Percentiles rank a stretch among this genome's conserved stretches.
phyloP scores from a whole-genome alignment of 2,888 invertebrate species.

The Monoplex corrugatus region DNA sequence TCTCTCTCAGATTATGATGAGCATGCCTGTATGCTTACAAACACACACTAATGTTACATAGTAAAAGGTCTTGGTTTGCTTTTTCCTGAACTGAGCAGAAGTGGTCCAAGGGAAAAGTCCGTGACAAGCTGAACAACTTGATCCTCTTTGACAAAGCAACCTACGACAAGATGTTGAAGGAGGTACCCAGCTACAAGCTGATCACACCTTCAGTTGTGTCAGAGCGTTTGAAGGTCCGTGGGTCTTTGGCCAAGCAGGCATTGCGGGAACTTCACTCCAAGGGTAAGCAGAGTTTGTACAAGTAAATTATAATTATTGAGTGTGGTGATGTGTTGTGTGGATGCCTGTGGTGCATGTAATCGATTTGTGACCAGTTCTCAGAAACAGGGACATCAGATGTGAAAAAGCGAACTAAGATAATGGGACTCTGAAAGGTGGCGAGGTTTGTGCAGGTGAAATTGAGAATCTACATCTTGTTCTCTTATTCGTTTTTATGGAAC shows the following conservation, averaged over 20 bases:
- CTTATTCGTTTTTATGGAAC: too few relatives aligned
- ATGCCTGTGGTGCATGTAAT: too few relatives aligned
- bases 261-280: conserved; percentile 96
- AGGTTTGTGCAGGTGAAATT: too few relatives aligned
- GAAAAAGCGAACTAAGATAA: too few relatives aligned
- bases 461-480: too few relatives aligned
- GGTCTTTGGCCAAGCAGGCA: conserved; percentile 96
- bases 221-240: conserved; percentile 98
- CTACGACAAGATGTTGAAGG: conserved; percentile 90
- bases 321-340: neutral
- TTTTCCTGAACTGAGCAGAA: conserved; percentile 94
- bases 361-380: too few relatives aligned
- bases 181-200: conserved; percentile 94
- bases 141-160: conserved; percentile 98
- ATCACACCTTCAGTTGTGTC: conserved; percentile 99
- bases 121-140: conserved; percentile 99
- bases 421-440: too few relatives aligned
- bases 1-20: too few relatives aligned
- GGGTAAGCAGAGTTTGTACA: conserved; percentile 84
- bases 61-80: too few relatives aligned
- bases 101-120: conserved; percentile 99
- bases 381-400: too few relatives aligned
- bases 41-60: too few relatives aligned
- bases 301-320: neutral
- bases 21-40: too few relatives aligned